A percentile compares a stretch with the other conserved stretches of the same genome.
Conservation (phyloP, 2,797 vertebrate species). For the Leucoraja ocellata region DNA sequence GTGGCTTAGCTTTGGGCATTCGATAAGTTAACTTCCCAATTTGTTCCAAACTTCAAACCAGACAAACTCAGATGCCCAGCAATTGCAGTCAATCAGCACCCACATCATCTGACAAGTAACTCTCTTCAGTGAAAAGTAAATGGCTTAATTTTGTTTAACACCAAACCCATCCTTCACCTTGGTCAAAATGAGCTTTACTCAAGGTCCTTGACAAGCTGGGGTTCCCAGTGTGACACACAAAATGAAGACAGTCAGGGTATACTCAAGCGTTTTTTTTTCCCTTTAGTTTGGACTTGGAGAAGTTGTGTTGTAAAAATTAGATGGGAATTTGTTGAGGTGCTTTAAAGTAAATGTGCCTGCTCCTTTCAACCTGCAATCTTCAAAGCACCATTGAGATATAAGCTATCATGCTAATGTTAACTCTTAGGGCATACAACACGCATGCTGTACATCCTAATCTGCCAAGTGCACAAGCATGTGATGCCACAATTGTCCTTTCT, state of each 20-base stretch:
- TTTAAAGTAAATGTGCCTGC: background rate
- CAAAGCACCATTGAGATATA: background rate
- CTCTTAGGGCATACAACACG: background rate
- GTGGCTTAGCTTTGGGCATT: background rate
- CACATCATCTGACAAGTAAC: background rate
- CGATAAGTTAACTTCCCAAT: background rate
- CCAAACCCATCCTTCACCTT: background rate
- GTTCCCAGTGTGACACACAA: background rate
- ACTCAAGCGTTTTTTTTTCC: background rate
- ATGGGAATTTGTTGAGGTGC: background rate
- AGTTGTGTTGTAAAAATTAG: conserved; percentile 1
- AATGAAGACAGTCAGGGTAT: conserved; percentile 2
- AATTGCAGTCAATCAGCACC: background rate
- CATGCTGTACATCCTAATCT: background rate
- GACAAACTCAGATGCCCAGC: background rate
- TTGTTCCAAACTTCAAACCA: background rate
- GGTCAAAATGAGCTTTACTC: background rate
- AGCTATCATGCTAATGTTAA: conserved; percentile 1
- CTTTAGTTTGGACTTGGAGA: background rate
- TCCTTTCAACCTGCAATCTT: background rate
- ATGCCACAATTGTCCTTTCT: conserved; percentile 2
- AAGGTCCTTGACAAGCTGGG: background rate
- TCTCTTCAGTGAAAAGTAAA: background rate
- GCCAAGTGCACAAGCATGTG: conserved; percentile 1
- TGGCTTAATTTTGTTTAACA: background rate